A percentile compares a stretch with the other conserved stretches of the same genome.
Evolutionary conservation across 2,797 vertebrate species (phyloP).

Genomic region (Ficedula albicollis): DNA sequence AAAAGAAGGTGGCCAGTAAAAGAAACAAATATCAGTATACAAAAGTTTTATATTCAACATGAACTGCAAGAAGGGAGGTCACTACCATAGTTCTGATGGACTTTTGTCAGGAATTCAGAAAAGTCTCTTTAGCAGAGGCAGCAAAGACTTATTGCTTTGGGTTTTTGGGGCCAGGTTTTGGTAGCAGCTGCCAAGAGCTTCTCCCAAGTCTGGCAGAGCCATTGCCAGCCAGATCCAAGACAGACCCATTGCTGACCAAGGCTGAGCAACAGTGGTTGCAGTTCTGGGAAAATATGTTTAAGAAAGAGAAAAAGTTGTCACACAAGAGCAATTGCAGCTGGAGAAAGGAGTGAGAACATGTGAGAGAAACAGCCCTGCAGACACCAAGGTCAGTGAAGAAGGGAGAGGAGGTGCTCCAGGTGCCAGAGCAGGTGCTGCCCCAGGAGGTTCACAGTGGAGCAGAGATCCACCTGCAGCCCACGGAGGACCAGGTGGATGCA

Average conservation of each 20-base stretch:
- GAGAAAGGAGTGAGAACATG: neutral
- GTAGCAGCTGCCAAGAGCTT: neutral
- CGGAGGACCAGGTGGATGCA: rapidly evolving
- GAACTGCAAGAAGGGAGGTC: neutral
- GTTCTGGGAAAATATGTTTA: neutral
- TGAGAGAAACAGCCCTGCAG: neutral
- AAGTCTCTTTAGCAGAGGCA: neutral
- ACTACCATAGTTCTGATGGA: neutral
- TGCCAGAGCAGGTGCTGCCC: neutral
- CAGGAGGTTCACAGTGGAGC: neutral
- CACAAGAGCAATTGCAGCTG: neutral
- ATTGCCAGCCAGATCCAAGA: neutral
- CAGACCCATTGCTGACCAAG: too few species aligned
- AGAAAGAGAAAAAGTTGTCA: neutral
- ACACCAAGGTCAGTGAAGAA: neutral
- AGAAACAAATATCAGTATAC: neutral
- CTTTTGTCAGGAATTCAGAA: neutral
- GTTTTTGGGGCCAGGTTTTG: neutral
- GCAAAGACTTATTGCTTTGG: neutral
- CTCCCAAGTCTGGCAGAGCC: rapidly evolving
- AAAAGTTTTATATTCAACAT: neutral
- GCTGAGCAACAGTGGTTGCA: neutral
- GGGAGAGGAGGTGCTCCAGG: neutral
- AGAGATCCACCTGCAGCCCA: neutral
- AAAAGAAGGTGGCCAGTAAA: neutral